Evolutionary conservation across 2,797 vertebrate genomes (phyloP).

Genomic region (Clarias laeviceps): DNA sequence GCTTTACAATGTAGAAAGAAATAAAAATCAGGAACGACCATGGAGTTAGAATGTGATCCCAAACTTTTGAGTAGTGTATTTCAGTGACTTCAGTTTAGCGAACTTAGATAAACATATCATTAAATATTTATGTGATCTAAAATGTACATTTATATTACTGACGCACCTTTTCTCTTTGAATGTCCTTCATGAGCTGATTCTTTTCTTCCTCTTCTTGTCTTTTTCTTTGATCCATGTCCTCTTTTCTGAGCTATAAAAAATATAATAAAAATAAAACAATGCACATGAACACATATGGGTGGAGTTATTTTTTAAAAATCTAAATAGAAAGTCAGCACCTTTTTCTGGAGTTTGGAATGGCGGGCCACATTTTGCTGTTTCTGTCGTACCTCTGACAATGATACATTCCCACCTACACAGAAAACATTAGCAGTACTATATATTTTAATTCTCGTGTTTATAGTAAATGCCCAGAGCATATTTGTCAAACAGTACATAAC

Average conservation of each 20-base stretch:
- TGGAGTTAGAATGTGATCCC: too few species aligned
- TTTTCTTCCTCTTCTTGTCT: slow-evolving; percentile 79
- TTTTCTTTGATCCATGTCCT: slow-evolving; percentile 71
- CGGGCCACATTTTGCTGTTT: slow-evolving; percentile 70
- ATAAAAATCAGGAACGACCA: too few species aligned
- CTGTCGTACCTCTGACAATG: slow-evolving; percentile 76
- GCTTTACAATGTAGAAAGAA: too few species aligned
- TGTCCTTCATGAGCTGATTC: slow-evolving; percentile 74
- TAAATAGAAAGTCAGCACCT: slow-evolving; percentile 69
- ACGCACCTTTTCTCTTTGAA: slow-evolving; percentile 83
- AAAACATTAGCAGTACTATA: background rate
- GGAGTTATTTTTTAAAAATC: background rate
- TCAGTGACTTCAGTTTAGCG: background rate
- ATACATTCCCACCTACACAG: slow-evolving; percentile 75
- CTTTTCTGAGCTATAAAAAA: slow-evolving; percentile 71
- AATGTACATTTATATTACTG: background rate
- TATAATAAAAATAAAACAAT: background rate
- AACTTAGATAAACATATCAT: background rate
- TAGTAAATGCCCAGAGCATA: background rate
- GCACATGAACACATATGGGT: background rate
- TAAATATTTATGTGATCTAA: background rate
- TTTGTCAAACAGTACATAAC: slow-evolving; percentile 6
- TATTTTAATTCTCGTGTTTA: background rate
- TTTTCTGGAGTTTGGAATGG: slow-evolving; percentile 79
- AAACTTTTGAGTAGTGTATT: background rate